phyloP scores from a whole-genome alignment of 2,888 invertebrate genomes.

The Lutraria lutraria region DNA sequence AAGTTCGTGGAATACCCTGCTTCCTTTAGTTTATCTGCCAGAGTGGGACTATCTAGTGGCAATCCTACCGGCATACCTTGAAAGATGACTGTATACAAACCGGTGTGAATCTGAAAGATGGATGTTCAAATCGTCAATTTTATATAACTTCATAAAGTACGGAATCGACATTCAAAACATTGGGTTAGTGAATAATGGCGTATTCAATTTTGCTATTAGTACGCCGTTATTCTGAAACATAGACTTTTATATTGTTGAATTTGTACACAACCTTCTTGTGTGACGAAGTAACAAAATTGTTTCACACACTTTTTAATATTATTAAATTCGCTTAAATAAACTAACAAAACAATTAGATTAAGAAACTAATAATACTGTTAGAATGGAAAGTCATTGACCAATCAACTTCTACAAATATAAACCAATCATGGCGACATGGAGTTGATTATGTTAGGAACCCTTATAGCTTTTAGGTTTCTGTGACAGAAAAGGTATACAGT shows the following conservation, averaged over 20 bases:
- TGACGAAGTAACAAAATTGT: not conserved
- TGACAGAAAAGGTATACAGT: no score
- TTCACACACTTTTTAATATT: no score
- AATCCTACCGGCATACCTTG: not conserved
- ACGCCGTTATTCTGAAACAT: not conserved
- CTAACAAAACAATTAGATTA: no score
- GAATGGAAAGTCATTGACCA: no score
- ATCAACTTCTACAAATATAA: no score
- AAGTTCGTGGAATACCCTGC: not conserved
- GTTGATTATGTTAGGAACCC: no score
- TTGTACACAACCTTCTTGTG: not conserved
- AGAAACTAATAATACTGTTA: no score
- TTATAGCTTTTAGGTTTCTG: no score
- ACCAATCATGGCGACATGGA: no score
- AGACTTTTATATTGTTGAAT: not conserved
- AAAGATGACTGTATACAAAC: not conserved
- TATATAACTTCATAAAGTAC: not conserved
- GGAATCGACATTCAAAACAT: not conserved
- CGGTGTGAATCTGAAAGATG: not conserved
- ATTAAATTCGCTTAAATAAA: no score
- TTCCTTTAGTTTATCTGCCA: not conserved
- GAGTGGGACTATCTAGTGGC: not conserved
- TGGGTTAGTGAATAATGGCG: not conserved
- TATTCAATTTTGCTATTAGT: not conserved
- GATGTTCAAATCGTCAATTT: not conserved